Conservation (phyloP, 92 coral and sea anemone genomes). For the Parazoanthus atlanticus region DNA sequence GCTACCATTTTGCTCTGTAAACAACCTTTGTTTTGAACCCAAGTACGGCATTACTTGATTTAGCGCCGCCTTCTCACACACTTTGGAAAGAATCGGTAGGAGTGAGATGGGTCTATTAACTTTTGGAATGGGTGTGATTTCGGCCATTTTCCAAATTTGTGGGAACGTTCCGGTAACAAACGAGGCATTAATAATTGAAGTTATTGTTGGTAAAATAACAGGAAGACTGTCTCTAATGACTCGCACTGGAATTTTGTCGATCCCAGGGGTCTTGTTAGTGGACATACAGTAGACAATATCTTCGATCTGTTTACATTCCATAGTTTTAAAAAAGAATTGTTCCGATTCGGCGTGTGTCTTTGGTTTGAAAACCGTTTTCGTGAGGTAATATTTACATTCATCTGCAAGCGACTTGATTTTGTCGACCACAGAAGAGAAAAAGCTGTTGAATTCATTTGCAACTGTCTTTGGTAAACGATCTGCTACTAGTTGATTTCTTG, state of each 20-base stretch:
- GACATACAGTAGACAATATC: background rate
- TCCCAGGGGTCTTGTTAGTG: background rate
- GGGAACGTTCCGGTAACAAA: too few species aligned
- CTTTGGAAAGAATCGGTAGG: too few species aligned
- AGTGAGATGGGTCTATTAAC: background rate
- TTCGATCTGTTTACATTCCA: slow-evolving; percentile 3
- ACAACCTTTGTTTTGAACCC: too few species aligned
- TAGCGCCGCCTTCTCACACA: too few species aligned
- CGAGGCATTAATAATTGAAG: too few species aligned
- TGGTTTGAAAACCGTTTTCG: slow-evolving; percentile 3
- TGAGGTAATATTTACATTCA: too few species aligned
- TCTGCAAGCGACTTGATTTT: too few species aligned
- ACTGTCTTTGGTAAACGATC: background rate
- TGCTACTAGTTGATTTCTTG: background rate
- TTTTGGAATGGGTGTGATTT: too few species aligned
- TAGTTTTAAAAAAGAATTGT: background rate
- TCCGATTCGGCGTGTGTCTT: background rate
- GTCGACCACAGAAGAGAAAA: slow-evolving; percentile 15
- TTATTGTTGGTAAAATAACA: too few species aligned
- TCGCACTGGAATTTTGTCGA: background rate
- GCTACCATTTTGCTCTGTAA: too few species aligned
- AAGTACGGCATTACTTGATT: too few species aligned
- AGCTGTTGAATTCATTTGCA: slow-evolving; percentile 20
- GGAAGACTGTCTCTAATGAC: background rate
- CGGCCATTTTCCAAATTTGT: too few species aligned